Conservation (phyloP, 2,888 invertebrate species). For the Drosophila quinaria region DNA sequence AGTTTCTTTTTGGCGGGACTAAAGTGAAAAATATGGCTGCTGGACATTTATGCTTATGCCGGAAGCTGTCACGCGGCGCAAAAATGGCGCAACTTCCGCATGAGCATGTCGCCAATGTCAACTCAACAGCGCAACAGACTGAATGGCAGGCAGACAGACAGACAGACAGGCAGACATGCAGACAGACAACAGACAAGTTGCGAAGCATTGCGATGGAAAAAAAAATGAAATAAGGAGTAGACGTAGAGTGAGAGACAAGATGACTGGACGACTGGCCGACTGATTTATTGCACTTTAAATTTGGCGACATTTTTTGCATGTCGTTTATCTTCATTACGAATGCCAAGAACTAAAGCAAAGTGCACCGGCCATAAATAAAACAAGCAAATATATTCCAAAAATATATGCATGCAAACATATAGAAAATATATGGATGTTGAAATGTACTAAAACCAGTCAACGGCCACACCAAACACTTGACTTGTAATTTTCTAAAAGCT, state of each 20-base stretch:
- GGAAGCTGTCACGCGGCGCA: conserved; percentile 67
- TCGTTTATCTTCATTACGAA: conserved; percentile 82
- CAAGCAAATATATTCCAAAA: conserved; percentile 48
- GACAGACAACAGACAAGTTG: background rate
- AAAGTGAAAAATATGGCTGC: conserved; percentile 69
- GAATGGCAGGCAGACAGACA: conserved; percentile 29
- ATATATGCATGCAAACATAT: conserved; percentile 17
- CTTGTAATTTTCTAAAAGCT: conserved; percentile 81
- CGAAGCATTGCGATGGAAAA: background rate
- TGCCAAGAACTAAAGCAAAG: conserved; percentile 70
- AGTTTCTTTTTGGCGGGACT: conserved; percentile 23
- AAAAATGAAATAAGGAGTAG: conserved; percentile 1
- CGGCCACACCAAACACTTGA: conserved; percentile 55
- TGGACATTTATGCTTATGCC: conserved; percentile 66
- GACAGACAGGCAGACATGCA: conserved; percentile 10
- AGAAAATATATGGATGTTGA: conserved; percentile 8
- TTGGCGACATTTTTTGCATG: conserved; percentile 80
- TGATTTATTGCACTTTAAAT: conserved; percentile 82
- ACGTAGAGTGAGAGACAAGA: background rate
- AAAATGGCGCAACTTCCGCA: conserved; percentile 76
- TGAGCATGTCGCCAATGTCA: conserved; percentile 58
- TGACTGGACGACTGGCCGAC: conserved; percentile 52
- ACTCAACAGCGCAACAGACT: conserved; percentile 53
- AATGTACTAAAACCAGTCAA: conserved; percentile 11
- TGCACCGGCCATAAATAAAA: conserved; percentile 72